Evolutionary conservation across 2,113 vertebrate genomes (phyloP).

Genomic region (Poecile atricapillus): DNA sequence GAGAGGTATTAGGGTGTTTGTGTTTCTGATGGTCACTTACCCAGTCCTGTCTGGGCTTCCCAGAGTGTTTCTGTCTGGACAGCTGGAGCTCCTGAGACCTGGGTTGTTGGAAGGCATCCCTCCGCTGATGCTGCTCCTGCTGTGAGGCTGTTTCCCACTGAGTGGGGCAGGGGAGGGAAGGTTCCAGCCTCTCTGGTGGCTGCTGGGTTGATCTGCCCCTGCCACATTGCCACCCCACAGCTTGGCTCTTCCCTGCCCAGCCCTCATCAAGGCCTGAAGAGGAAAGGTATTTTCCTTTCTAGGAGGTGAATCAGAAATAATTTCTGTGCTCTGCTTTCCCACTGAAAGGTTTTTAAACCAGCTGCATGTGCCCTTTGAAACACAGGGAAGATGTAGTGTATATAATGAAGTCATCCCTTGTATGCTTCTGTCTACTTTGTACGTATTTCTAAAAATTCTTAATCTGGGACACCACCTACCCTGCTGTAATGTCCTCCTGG

Average conservation of each 20-base stretch:
- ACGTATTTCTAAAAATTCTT: neutral
- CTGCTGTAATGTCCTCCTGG: neutral
- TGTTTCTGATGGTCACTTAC: neutral
- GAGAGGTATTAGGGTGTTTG: neutral
- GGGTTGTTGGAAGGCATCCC: neutral
- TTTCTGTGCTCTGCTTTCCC: neutral
- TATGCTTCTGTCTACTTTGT: neutral
- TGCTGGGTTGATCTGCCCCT: neutral
- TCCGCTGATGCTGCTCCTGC: rapidly evolving
- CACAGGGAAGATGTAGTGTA: neutral
- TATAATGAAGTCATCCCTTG: neutral
- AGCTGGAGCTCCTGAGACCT: neutral
- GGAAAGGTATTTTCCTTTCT: neutral
- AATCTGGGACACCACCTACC: neutral
- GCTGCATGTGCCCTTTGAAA: neutral
- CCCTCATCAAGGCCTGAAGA: neutral
- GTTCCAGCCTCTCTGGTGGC: neutral
- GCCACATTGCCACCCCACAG: neutral
- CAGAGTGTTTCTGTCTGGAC: neutral
- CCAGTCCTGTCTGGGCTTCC: neutral
- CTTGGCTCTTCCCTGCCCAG: neutral
- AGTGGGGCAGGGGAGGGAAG: neutral
- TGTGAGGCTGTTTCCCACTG: neutral
- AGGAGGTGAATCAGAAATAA: neutral
- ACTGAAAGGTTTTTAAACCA: neutral